Conservation (phyloP, 2,113 vertebrate species). For the Alethe diademata region DNA sequence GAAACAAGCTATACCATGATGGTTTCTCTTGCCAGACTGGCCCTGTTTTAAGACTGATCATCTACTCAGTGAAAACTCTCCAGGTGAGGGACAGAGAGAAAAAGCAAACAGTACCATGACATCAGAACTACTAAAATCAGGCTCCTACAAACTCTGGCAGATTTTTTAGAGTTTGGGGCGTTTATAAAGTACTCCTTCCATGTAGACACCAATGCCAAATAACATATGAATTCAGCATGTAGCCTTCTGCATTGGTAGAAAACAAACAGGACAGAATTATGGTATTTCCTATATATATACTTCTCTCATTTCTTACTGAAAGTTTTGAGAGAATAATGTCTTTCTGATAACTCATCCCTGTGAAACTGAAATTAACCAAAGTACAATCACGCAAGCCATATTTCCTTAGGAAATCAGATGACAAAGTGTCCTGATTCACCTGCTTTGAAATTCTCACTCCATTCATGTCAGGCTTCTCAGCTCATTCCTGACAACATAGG, state of each 20-base stretch:
- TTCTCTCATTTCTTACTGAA: background rate
- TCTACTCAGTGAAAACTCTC: background rate
- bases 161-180: background rate
- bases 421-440: background rate
- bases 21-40: background rate
- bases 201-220: background rate
- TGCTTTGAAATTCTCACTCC: background rate
- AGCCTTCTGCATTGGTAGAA: background rate
- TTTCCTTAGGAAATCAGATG: background rate
- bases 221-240: accelerated
- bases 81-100: background rate
- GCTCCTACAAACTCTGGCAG: background rate
- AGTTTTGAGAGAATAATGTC: background rate
- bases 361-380: background rate
- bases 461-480: background rate
- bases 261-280: background rate
- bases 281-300: background rate
- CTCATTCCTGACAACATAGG: background rate
- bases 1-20: background rate
- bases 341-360: background rate
- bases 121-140: background rate
- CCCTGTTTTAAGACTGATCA: background rate
- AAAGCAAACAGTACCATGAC: background rate
- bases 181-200: background rate
- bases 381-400: background rate